phyloP scores from a whole-genome alignment of 92 coral and sea anemone genomes.

The Zoanthus sansibaricus region DNA sequence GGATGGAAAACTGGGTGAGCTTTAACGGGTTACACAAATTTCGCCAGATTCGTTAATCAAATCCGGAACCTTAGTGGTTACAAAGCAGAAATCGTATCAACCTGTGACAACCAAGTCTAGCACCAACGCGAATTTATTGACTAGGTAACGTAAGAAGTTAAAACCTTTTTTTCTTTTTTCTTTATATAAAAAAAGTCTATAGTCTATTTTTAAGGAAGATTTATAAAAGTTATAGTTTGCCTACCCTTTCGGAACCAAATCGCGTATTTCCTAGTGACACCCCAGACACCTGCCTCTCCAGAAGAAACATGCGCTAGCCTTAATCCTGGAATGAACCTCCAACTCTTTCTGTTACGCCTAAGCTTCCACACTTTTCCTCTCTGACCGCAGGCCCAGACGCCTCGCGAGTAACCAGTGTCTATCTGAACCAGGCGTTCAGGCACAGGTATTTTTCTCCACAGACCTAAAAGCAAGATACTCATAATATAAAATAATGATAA shows the following conservation, averaged over 20 bases:
- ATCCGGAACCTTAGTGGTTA: too few relatives aligned
- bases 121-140: too few relatives aligned
- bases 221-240: not conserved
- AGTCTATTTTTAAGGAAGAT: too few relatives aligned
- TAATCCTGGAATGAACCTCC: conserved; percentile 33
- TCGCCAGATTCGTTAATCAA: too few relatives aligned
- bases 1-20: too few relatives aligned
- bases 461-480: not conserved
- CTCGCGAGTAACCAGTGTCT: conserved; percentile 39
- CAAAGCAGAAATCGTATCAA: too few relatives aligned
- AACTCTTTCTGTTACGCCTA: conserved; percentile 43
- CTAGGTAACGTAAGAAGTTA: too few relatives aligned
- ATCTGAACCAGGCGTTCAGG: conserved; percentile 35
- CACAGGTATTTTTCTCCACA: conserved; percentile 30
- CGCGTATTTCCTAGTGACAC: not conserved
- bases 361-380: conserved; percentile 32
- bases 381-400: conserved; percentile 16
- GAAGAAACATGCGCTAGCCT: conserved; percentile 12
- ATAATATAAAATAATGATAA: not conserved
- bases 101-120: too few relatives aligned
- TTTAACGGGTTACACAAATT: too few relatives aligned
- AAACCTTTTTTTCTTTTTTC: too few relatives aligned
- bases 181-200: too few relatives aligned
- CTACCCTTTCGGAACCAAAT: conserved; percentile 39
- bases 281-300: conserved; percentile 43